Conservation (phyloP, 1,140 invertebrate genomes). For the Leguminivora glycinivorella region DNA sequence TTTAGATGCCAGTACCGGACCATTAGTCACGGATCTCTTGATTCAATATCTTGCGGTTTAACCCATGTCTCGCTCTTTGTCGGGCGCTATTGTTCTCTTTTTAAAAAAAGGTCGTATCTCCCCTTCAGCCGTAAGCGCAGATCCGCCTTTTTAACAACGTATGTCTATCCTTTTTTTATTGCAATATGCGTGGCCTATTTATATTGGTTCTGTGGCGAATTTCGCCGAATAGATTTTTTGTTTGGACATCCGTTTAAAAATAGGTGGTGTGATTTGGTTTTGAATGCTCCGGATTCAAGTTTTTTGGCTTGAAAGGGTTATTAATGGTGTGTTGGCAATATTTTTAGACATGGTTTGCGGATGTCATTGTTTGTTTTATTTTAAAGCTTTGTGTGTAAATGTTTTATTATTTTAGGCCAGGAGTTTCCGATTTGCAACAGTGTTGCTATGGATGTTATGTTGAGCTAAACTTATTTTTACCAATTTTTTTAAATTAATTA, state of each 20-base stretch:
- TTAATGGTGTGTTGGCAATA: neutral
- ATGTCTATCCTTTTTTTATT: conserved; percentile 47
- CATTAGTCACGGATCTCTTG: conserved; percentile 66
- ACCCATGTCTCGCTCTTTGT: conserved; percentile 33
- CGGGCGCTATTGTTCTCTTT: conserved; percentile 37
- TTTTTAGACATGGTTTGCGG: neutral
- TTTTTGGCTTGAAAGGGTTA: neutral
- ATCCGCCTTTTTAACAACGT: neutral
- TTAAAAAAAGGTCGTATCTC: neutral
- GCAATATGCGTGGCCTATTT: conserved; percentile 52
- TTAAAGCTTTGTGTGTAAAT: neutral
- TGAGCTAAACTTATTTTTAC: too few species aligned
- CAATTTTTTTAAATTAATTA: too few species aligned
- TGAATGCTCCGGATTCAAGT: conserved; percentile 4
- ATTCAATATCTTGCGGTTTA: conserved; percentile 59
- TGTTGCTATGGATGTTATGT: neutral
- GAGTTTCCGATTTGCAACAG: neutral
- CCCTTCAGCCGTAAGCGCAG: neutral
- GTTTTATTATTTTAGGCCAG: neutral
- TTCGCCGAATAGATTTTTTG: conserved; percentile 52
- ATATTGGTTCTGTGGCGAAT: conserved; percentile 54
- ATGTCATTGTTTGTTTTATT: neutral
- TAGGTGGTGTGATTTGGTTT: neutral
- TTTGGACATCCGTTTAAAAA: conserved; percentile 37
- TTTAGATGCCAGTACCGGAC: conserved; percentile 39